Conservation (phyloP, 37 sponge, comb jelly and placozoan genomes). For the Spongia lamella region DNA sequence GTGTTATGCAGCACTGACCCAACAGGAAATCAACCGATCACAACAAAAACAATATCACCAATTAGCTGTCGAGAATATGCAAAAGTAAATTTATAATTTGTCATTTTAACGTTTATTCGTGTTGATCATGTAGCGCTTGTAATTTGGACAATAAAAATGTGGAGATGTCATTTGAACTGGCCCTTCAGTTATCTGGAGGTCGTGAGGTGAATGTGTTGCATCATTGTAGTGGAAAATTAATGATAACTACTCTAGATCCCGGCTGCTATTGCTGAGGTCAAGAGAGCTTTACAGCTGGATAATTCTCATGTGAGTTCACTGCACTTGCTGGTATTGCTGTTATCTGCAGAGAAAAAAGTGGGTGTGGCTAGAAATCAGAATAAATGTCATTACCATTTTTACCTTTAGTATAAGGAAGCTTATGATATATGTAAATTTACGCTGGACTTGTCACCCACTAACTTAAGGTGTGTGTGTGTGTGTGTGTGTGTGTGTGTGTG, state of each 20-base stretch:
- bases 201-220: conserved; percentile 2
- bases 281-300: conserved; percentile 37
- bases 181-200: conserved; percentile 38
- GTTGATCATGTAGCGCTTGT: conserved; percentile 9
- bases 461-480: conserved; percentile 27
- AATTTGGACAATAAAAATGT: conserved; percentile 32
- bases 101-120: too few species aligned
- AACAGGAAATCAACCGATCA: too few species aligned
- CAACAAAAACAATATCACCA: too few species aligned
- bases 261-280: conserved; percentile 38
- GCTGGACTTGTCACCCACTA: conserved; percentile 53
- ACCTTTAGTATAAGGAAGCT: conserved; percentile 39
- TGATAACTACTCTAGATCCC: background rate
- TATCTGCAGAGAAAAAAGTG: conserved; percentile 41
- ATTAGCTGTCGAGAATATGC: too few species aligned
- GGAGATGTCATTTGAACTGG: conserved; percentile 44
- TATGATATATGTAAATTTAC: conserved; percentile 52
- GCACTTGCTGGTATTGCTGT: conserved; percentile 52
- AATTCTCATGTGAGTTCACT: conserved; percentile 50
- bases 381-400: too few species aligned
- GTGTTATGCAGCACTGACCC: too few species aligned
- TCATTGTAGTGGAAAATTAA: too few species aligned
- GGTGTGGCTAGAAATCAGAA: too few species aligned
- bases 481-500: conserved; percentile 14
- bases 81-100: too few species aligned